These are phyloP conservation scores for Hypolimnas misippus DNA, from an alignment of 2,888 invertebrate genomes.

Conservation along the genomic window DNA sequence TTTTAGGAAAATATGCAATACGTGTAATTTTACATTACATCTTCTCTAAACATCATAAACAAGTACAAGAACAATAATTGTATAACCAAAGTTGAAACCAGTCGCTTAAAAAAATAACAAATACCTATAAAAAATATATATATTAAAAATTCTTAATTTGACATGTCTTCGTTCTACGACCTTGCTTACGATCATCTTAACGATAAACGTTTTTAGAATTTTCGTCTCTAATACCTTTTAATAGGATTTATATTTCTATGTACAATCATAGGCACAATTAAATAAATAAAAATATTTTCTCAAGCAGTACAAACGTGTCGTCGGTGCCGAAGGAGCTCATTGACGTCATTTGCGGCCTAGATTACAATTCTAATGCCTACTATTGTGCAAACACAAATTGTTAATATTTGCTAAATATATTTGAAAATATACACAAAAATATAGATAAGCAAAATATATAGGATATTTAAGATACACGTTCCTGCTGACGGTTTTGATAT, in stretches of 20 bases:
- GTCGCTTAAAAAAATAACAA: too few species aligned
- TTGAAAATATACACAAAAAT: slow-evolving; percentile 16
- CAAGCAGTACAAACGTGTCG: slow-evolving; percentile 29
- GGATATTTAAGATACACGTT: not conserved
- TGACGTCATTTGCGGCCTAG: slow-evolving; percentile 55
- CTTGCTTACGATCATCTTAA: slow-evolving; percentile 1
- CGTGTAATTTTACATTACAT: too few species aligned
- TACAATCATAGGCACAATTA: slow-evolving; percentile 2
- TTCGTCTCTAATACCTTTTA: not conserved
- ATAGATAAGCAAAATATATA: not conserved
- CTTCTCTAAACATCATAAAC: too few species aligned
- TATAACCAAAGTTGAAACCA: too few species aligned
- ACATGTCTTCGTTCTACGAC: slow-evolving; percentile 3
- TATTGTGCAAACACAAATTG: slow-evolving; percentile 24
- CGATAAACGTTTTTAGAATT: not conserved
- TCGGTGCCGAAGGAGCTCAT: slow-evolving; percentile 23
- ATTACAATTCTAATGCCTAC: slow-evolving; percentile 42
- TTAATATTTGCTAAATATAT: slow-evolving; percentile 31
- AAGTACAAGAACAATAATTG: too few species aligned
- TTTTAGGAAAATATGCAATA: too few species aligned
- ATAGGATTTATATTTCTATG: not conserved
- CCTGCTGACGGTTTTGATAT: not conserved
- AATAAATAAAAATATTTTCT: slow-evolving; percentile 32
- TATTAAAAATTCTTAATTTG: not conserved
- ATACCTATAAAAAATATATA: too few species aligned